Evolutionary conservation across 2,113 vertebrate genomes (phyloP), one percentile per base, ranked within the genome.

Genomic region (Meleagris gallopavo): DNA sequence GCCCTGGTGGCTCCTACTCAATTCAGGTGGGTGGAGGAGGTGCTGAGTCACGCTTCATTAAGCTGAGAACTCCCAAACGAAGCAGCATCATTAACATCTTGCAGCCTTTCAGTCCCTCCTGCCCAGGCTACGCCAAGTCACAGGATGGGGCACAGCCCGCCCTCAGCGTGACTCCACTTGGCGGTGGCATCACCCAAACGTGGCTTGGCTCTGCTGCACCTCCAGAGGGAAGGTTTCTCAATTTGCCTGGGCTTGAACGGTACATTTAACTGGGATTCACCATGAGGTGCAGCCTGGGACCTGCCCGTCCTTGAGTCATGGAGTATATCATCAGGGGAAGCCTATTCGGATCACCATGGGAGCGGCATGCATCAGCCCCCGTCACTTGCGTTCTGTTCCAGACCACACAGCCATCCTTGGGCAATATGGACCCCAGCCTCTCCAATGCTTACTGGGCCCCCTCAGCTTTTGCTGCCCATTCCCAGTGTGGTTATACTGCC

Each of bases 401-500:
- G 67, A 50, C 38, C 48, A 48, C 66, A 61, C 55, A 76, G 17
- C 48, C 72, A 55, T 50, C 58, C 60, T 46, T 58, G 50, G 40
- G 27, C 9, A 43, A 25, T 13, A 34, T 9, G n/a, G 41, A 12
- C 15, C 21, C 60, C 38, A 86, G 70, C 22, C 14, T 55, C 34
- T 25, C 8, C 24, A 32, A 2, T 10, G 27, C 15, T 29, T 38
- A 7, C 24, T 45, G 24, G 22, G 27, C 36, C 57, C 19, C 4
- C 5, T 29, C 38, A 60, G 41, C 41, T 36, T 52, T 48, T 24
- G 9, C 15, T 11, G 40, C 50, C 43, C 24, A 29, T 67, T 32
- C 22, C 41, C 32, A 62, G 13, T 9, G 52, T 0, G 0, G 86
- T 29, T 3, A 0, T 3, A 0, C 8, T 41, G 17, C 50, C 1